Evolutionary conservation across 2,797 vertebrate genomes (phyloP).

Genomic region (Notoglanidium macrostoma): DNA sequence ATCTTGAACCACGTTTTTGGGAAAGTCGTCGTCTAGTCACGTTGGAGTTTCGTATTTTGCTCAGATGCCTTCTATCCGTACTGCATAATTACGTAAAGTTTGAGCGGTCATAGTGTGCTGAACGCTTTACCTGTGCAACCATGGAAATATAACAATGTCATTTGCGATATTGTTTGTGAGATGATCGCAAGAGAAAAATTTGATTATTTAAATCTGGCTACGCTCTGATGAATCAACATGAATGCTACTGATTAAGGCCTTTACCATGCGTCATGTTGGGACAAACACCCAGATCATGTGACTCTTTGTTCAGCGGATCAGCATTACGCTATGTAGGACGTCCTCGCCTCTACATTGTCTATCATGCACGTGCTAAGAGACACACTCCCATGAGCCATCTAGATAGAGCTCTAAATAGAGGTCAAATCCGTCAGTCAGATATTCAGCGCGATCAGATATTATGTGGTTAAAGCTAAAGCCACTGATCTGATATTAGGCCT

Average conservation of each 20-base stretch:
- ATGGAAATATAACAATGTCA: background rate
- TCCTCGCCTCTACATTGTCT: background rate
- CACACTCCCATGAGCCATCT: background rate
- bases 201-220: conserved; percentile 17
- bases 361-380: no score
- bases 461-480: background rate
- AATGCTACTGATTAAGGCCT: background rate
- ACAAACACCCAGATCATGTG: background rate
- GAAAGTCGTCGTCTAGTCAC: conserved; percentile 8
- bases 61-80: background rate
- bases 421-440: background rate
- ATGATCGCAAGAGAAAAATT: background rate
- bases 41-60: background rate
- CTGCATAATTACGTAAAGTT: background rate
- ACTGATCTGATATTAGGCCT: background rate
- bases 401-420: background rate
- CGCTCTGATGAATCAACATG: background rate
- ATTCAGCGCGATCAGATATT: background rate
- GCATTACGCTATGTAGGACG: background rate
- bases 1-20: conserved; percentile 10
- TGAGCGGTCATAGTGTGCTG: background rate
- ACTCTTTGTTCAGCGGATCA: background rate
- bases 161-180: background rate
- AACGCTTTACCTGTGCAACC: background rate
- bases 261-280: no score